A percentile compares a stretch with the other conserved stretches of the same genome.
Conservation (phyloP, 2,888 invertebrate genomes). For the Maniola hyperantus region DNA sequence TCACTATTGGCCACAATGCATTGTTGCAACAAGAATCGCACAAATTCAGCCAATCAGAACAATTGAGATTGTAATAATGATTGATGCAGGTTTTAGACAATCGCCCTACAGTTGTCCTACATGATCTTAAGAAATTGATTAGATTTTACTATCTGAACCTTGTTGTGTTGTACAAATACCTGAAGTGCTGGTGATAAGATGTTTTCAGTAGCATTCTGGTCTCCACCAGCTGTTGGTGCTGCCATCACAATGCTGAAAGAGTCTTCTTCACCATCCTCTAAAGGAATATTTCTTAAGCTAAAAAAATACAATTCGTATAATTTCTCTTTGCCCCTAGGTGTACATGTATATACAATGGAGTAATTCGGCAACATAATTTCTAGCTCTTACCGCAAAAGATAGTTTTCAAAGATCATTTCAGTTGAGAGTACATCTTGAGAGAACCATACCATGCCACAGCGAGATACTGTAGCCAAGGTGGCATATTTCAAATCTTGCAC, state of each 20-base stretch:
- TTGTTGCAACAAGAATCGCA: too few relatives aligned
- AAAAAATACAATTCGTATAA: slow-evolving; percentile 4
- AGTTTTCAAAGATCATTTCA: slow-evolving; percentile 99
- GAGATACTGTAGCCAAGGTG: slow-evolving; percentile 98
- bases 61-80: too few relatives aligned
- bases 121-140: too few relatives aligned
- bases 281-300: slow-evolving; percentile 91
- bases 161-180: slow-evolving; percentile 60
- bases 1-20: too few relatives aligned
- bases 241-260: slow-evolving; percentile 83
- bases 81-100: too few relatives aligned
- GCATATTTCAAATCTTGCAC: slow-evolving; percentile 98
- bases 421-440: slow-evolving; percentile 99
- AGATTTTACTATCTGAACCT: too few relatives aligned
- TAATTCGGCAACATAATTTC: background rate
- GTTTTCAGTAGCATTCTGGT: slow-evolving; percentile 87
- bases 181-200: slow-evolving; percentile 91
- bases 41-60: too few relatives aligned
- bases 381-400: slow-evolving; percentile 83
- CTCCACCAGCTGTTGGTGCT: slow-evolving; percentile 80
- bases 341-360: background rate
- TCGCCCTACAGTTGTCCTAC: too few relatives aligned
- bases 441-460: slow-evolving; percentile 99
- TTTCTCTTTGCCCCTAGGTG: background rate
- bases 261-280: slow-evolving; percentile 95